Percentiles rank a stretch among this genome's conserved stretches.
Evolutionary conservation across 1,140 invertebrate genomes (phyloP).

Genomic region (Drosophila novamexicana): DNA sequence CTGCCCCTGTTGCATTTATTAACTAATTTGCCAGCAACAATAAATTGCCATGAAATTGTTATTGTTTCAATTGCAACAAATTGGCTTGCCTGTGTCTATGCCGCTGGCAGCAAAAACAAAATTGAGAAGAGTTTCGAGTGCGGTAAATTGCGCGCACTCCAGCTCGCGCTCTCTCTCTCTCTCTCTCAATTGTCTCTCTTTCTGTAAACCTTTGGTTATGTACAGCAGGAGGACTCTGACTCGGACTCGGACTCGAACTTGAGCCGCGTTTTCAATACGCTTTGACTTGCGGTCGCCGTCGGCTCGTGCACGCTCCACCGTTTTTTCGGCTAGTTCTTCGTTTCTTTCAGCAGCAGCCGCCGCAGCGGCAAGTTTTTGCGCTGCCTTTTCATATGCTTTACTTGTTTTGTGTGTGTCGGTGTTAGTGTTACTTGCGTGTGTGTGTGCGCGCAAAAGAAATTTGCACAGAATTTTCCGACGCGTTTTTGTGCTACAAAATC

Average conservation of each 20-base stretch:
- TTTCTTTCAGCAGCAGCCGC: conserved; percentile 43
- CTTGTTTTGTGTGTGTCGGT: conserved; percentile 52
- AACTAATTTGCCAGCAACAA: conserved; percentile 79
- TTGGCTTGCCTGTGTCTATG: conserved; percentile 50
- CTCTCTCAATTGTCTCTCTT: conserved; percentile 30
- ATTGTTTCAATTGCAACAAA: conserved; percentile 82
- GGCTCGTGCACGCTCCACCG: conserved; percentile 60
- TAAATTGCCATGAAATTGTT: conserved; percentile 76
- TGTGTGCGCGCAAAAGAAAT: conserved; percentile 69
- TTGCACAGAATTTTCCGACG: conserved; percentile 75
- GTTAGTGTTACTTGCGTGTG: conserved; percentile 35
- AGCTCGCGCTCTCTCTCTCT: conserved; percentile 17
- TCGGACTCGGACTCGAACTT: conserved; percentile 58
- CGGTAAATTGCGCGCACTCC: conserved; percentile 57
- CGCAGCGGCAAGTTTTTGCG: conserved; percentile 47
- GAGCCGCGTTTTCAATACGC: conserved; percentile 79
- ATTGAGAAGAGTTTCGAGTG: conserved; percentile 26
- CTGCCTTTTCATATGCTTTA: conserved; percentile 54
- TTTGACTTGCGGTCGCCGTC: conserved; percentile 78
- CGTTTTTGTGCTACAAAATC: conserved; percentile 59
- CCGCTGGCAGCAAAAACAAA: conserved; percentile 33
- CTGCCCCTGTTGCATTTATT: conserved; percentile 62
- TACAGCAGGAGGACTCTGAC: conserved; percentile 51
- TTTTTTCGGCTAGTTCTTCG: conserved; percentile 57
- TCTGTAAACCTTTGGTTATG: conserved; percentile 24